Conservation (phyloP, 2,888 invertebrate genomes). For the Leucophenga montana region DNA sequence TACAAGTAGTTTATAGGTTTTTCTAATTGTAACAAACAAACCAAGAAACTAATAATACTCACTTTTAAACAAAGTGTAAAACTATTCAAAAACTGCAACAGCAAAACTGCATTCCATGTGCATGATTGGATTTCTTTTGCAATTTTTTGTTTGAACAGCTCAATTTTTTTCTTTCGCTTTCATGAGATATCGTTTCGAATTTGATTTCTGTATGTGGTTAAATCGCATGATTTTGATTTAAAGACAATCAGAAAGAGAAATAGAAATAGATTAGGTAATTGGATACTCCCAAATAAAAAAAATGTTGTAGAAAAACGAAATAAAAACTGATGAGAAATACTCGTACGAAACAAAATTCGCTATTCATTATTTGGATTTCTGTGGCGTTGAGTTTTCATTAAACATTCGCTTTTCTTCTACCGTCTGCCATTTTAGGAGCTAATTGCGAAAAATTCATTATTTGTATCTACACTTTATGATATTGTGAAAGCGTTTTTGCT, state of each 20-base stretch:
- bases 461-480: slow-evolving; percentile 8
- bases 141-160: slow-evolving; percentile 32
- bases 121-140: slow-evolving; percentile 41
- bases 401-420: background rate
- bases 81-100: slow-evolving; percentile 36
- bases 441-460: slow-evolving; percentile 24
- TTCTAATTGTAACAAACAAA: too few relatives aligned
- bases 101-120: slow-evolving; percentile 54
- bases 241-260: too few relatives aligned
- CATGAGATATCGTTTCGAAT: background rate
- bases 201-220: background rate
- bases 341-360: background rate
- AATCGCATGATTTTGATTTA: background rate
- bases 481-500: slow-evolving; percentile 18
- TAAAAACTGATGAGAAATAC: background rate
- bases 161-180: slow-evolving; percentile 25
- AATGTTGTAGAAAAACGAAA: background rate
- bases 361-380: slow-evolving; percentile 16
- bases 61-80: slow-evolving; percentile 4
- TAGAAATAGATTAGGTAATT: slow-evolving; percentile 17
- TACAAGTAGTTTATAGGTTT: too few relatives aligned
- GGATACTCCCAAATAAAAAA: slow-evolving; percentile 17
- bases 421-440: background rate
- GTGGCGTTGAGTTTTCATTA: slow-evolving; percentile 5
- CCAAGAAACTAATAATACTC: too few relatives aligned